Evolutionary conservation across 2,797 vertebrate genomes (phyloP).

Genomic region (Chrysolophus pictus): DNA sequence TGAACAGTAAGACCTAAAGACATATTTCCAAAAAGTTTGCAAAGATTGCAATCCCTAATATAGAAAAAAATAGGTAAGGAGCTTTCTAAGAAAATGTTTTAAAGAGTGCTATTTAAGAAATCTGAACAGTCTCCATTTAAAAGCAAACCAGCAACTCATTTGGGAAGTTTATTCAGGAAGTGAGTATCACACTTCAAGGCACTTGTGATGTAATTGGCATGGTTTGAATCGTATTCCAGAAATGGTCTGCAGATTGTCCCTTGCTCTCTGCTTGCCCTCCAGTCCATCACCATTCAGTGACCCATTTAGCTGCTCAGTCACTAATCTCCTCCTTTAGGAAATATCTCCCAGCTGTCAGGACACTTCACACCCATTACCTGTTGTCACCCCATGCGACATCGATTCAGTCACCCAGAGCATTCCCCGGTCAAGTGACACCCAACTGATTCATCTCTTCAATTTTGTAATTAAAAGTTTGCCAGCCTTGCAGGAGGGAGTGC

Average conservation of each 20-base stretch:
- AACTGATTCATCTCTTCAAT: constrained; percentile 8
- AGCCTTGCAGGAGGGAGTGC: neutral
- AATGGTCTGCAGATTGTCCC: neutral
- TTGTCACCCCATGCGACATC: constrained; percentile 4
- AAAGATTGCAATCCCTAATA: neutral
- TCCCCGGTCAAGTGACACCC: constrained; percentile 1
- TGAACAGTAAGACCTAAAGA: neutral
- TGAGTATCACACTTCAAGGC: neutral
- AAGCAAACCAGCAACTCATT: neutral
- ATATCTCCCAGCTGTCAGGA: neutral
- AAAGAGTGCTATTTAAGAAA: neutral
- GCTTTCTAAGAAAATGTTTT: neutral
- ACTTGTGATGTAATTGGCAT: neutral
- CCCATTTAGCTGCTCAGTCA: neutral
- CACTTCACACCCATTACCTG: constrained; percentile 5
- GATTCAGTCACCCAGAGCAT: constrained; percentile 21
- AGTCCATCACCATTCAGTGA: neutral
- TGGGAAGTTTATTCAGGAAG: constrained; percentile 18
- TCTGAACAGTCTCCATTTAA: neutral
- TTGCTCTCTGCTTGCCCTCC: neutral
- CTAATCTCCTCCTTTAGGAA: neutral
- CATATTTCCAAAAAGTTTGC: neutral
- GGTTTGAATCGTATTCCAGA: neutral
- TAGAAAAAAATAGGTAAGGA: neutral
- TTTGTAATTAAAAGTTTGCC: constrained; percentile 27